phyloP scores from a whole-genome alignment of 2,888 invertebrate genomes.

The Idaea straminata region DNA sequence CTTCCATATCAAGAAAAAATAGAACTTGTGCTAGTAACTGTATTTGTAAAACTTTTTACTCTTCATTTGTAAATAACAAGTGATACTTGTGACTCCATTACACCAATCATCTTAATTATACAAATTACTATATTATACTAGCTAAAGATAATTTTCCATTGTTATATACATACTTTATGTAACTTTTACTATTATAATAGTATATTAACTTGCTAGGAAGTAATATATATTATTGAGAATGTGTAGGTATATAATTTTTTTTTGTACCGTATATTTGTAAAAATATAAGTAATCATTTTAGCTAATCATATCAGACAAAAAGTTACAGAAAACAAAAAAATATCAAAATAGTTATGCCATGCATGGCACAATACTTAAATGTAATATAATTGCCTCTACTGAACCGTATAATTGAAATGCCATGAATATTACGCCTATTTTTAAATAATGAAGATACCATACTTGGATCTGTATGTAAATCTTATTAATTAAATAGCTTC shows the following conservation, averaged over 20 bases:
- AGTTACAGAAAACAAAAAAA: background rate
- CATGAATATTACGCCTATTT: background rate
- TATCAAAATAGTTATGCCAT: background rate
- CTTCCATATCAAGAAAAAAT: constrained; percentile 79
- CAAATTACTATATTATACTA: constrained; percentile 15
- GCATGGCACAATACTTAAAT: background rate
- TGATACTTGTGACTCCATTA: constrained; percentile 23
- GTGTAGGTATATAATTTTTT: constrained; percentile 28
- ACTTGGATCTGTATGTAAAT: background rate
- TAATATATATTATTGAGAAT: constrained; percentile 21
- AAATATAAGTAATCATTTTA: constrained; percentile 24
- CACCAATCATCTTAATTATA: constrained; percentile 15
- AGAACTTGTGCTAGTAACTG: constrained; percentile 65
- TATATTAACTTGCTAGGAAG: constrained; percentile 11
- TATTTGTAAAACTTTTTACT: constrained; percentile 37
- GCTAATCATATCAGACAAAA: constrained; percentile 30
- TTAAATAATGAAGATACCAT: background rate
- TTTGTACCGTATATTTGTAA: constrained; percentile 29
- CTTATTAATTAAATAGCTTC: background rate
- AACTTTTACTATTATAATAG: constrained; percentile 17
- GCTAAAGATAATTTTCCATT: constrained; percentile 9
- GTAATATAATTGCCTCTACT: background rate
- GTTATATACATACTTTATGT: constrained; percentile 7
- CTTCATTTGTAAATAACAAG: constrained; percentile 15
- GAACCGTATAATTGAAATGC: background rate